phyloP scores from a whole-genome alignment of 2,797 vertebrate genomes.

The Scomberomorus guttatus region DNA sequence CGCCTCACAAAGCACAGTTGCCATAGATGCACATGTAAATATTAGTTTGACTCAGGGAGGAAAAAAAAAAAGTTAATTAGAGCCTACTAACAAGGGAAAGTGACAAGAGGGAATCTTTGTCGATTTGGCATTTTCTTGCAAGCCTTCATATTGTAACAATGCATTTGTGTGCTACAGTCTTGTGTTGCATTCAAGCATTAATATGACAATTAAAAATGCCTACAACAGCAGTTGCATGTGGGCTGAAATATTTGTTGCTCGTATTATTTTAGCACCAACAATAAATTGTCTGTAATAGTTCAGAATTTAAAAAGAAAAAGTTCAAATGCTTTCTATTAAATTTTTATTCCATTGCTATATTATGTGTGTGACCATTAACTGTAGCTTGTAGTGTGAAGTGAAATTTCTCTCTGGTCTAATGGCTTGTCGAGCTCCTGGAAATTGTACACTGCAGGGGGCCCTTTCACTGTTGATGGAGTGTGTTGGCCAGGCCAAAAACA shows the following conservation, averaged over 20 bases:
- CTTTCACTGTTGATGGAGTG: slow-evolving; percentile 83
- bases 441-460: slow-evolving; percentile 80
- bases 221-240: slow-evolving; percentile 49
- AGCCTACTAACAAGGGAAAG: slow-evolving; percentile 76
- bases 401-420: slow-evolving; percentile 77
- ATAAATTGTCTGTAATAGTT: background rate
- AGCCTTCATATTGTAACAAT: slow-evolving; percentile 64
- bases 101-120: slow-evolving; percentile 74
- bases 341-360: slow-evolving; percentile 34
- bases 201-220: slow-evolving; percentile 58
- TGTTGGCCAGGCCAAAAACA: slow-evolving; percentile 81
- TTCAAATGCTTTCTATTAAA: background rate
- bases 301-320: background rate
- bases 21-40: slow-evolving; percentile 87
- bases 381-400: slow-evolving; percentile 52
- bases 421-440: slow-evolving; percentile 81
- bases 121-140: slow-evolving; percentile 71
- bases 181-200: slow-evolving; percentile 43
- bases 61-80: slow-evolving; percentile 74
- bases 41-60: slow-evolving; percentile 80
- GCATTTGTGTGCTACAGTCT: slow-evolving; percentile 45
- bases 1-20: slow-evolving; percentile 83
- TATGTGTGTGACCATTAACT: slow-evolving; percentile 33
- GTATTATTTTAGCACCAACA: slow-evolving; percentile 23
- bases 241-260: slow-evolving; percentile 3